Percentiles rank a stretch among this genome's conserved stretches.
These are phyloP conservation scores for Passer montanus DNA, from an alignment of 2,113 vertebrate genomes.

Conservation along the genomic window DNA sequence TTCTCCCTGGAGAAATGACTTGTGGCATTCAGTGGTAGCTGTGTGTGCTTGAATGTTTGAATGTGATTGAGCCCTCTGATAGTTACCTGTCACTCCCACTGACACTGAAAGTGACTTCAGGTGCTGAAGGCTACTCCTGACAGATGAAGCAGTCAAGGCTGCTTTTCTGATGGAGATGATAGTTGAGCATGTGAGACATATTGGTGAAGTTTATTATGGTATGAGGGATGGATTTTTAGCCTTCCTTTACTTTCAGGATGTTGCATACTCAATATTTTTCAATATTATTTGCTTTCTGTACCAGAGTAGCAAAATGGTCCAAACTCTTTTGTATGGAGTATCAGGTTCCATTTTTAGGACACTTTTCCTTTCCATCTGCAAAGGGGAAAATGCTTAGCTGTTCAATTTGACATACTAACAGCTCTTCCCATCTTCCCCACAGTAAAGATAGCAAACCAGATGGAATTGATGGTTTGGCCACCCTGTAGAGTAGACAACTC, in stretches of 20 bases:
- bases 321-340: not conserved
- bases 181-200: not conserved
- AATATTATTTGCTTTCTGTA: not conserved
- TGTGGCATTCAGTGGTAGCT: not conserved
- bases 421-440: slow-evolving; percentile 34
- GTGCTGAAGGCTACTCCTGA: not conserved
- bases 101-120: not conserved
- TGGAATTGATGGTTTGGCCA: slow-evolving; percentile 37
- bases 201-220: not conserved
- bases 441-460: slow-evolving; percentile 53
- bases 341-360: slow-evolving; percentile 19
- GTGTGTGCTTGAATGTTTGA: not conserved
- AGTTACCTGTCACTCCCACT: not conserved
- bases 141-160: not conserved
- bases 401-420: slow-evolving; percentile 26
- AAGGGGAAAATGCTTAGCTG: slow-evolving; percentile 4
- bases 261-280: not conserved
- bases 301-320: not conserved
- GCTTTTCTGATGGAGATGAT: not conserved
- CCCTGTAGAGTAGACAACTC: slow-evolving; percentile 27
- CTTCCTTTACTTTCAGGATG: not conserved
- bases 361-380: not conserved
- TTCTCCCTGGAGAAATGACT: not conserved
- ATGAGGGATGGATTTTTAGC: not conserved
- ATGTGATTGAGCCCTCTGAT: not conserved